Percentiles rank a stretch among this genome's conserved stretches.
phyloP scores from a whole-genome alignment of 2,113 vertebrate species.

The Paralichthys olivaceus region DNA sequence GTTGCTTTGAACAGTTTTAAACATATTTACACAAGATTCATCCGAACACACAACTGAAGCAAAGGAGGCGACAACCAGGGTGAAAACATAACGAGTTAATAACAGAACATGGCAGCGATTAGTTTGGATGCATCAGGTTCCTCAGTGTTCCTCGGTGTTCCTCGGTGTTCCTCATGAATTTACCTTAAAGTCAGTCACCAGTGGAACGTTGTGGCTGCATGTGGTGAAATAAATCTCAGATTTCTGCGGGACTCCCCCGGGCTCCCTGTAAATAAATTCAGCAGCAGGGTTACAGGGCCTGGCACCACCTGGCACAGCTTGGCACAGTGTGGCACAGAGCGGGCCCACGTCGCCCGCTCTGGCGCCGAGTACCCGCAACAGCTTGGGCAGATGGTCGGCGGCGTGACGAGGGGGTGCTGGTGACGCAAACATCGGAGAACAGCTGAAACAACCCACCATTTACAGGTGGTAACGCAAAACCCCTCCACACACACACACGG shows the following conservation, averaged over 20 bases:
- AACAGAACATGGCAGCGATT: no score
- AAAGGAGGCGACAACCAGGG: no score
- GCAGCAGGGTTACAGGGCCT: neutral
- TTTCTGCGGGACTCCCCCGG: neutral
- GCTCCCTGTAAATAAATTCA: neutral
- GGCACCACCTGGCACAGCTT: conserved; percentile 2
- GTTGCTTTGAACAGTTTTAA: no score
- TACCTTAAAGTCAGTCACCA: no score
- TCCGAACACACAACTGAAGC: no score
- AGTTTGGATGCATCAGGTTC: no score
- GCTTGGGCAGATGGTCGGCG: conserved; percentile 67
- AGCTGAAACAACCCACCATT: conserved; percentile 69
- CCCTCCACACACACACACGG: conserved; percentile 39
- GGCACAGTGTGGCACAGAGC: neutral
- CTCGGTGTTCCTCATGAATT: no score
- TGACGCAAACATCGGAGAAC: conserved; percentile 44
- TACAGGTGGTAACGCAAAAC: conserved; percentile 57
- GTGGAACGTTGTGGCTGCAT: neutral
- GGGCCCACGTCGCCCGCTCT: conserved; percentile 7
- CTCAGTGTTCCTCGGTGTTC: no score
- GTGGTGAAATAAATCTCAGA: neutral
- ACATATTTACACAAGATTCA: no score
- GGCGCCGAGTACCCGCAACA: conserved; percentile 22
- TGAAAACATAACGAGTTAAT: no score
- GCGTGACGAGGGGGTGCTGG: conserved; percentile 33